Conservation (phyloP, 2,113 vertebrate species). For the Mesembrinibis cayennensis region DNA sequence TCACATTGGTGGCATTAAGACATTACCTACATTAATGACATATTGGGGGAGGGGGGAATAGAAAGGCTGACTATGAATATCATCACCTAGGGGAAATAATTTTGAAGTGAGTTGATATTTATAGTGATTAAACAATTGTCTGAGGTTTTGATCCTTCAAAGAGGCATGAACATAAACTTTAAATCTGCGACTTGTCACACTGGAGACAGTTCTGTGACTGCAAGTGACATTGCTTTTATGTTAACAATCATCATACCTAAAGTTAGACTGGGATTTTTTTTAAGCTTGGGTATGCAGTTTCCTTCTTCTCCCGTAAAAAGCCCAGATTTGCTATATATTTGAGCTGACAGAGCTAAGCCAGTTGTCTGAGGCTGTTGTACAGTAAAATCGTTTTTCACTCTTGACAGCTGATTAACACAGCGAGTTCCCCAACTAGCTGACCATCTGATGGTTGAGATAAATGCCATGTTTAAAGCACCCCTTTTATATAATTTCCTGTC, state of each 20-base stretch:
- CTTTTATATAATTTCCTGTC: not conserved
- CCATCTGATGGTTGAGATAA: not conserved
- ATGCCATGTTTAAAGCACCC: not conserved
- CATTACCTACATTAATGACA: not conserved
- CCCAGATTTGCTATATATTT: not conserved
- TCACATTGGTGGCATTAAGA: not conserved
- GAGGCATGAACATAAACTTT: not conserved
- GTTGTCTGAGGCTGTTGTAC: not conserved
- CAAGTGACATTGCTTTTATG: conserved; percentile 29
- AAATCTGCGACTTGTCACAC: not conserved
- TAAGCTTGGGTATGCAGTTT: not conserved
- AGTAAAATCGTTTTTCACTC: not conserved
- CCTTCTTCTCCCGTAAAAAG: not conserved
- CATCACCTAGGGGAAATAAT: conserved; percentile 5
- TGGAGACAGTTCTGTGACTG: not conserved
- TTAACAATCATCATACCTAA: not conserved
- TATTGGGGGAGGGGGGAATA: not conserved
- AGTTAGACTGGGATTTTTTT: not conserved
- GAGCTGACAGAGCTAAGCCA: conserved; percentile 4
- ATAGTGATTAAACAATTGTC: conserved; percentile 24
- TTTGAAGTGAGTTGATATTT: conserved; percentile 24
- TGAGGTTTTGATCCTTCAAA: conserved; percentile 29
- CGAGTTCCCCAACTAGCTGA: not conserved
- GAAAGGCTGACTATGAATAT: not conserved
- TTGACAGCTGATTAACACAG: conserved; percentile 14